Conservation (phyloP, 2,113 vertebrate species). For the Tonatia bakeri region DNA sequence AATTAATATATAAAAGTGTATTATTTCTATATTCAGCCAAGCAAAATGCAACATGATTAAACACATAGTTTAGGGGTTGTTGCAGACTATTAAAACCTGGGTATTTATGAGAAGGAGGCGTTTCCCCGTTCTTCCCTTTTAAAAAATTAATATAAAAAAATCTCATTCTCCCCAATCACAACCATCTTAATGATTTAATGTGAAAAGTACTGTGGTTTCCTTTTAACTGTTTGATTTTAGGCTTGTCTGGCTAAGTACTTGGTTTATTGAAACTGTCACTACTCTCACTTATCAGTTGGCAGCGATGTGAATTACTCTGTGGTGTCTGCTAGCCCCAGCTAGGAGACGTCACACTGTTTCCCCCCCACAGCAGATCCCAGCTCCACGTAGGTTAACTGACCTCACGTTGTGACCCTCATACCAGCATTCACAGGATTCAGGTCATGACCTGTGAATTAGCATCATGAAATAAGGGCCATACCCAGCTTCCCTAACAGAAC, state of each 20-base stretch:
- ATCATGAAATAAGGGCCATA: slow-evolving; percentile 74
- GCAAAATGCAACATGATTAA: slow-evolving; percentile 36
- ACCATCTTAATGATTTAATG: slow-evolving; percentile 13
- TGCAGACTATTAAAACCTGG: background rate
- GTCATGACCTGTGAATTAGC: slow-evolving; percentile 81
- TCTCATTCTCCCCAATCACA: background rate
- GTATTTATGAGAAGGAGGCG: background rate
- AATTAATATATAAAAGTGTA: slow-evolving; percentile 15
- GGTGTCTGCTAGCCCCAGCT: slow-evolving; percentile 54
- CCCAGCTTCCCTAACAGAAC: slow-evolving; percentile 74
- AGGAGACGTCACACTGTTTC: slow-evolving; percentile 48
- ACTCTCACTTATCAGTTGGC: slow-evolving; percentile 66
- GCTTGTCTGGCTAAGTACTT: slow-evolving; percentile 47
- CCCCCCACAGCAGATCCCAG: slow-evolving; percentile 51
- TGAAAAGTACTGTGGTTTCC: background rate
- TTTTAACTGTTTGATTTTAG: slow-evolving; percentile 64
- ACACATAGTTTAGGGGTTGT: background rate
- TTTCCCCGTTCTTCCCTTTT: background rate
- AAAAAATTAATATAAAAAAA: slow-evolving; percentile 8
- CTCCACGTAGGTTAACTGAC: slow-evolving; percentile 73
- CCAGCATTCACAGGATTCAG: slow-evolving; percentile 77
- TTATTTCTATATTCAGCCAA: slow-evolving; percentile 11
- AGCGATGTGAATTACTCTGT: slow-evolving; percentile 39
- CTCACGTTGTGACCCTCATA: slow-evolving; percentile 77
- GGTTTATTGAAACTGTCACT: slow-evolving; percentile 57